A percentile compares a stretch with the other conserved stretches of the same genome.
These are phyloP conservation scores for Castor canadensis DNA, from an alignment of 2,113 vertebrate species.

Conservation along the genomic window DNA sequence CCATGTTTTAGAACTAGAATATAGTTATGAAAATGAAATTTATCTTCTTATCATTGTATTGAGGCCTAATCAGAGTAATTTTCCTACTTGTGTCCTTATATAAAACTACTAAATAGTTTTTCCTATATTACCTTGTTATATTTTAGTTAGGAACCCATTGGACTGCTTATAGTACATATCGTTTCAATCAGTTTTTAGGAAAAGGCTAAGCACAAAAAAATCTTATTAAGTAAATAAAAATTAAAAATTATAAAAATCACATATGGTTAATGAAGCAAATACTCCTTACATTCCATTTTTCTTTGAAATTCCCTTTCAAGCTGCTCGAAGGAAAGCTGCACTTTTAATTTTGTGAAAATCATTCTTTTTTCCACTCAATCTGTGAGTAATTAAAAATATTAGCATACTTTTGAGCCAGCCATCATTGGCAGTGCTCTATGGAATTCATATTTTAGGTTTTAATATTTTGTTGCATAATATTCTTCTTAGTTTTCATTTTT, in stretches of 20 bases:
- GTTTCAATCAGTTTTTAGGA: not conserved
- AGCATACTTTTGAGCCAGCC: not conserved
- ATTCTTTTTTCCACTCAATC: not conserved
- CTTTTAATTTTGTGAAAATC: not conserved
- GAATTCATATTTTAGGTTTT: conserved; percentile 37
- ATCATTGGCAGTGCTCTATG: not conserved
- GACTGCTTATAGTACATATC: not conserved
- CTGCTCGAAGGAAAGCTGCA: not conserved
- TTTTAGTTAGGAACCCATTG: not conserved
- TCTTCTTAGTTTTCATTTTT: not conserved
- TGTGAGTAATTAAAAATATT: not conserved
- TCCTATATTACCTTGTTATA: not conserved
- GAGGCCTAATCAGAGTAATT: not conserved
- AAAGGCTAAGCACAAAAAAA: not conserved
- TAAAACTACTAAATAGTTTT: not conserved
- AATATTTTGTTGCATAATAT: not conserved
- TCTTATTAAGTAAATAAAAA: not conserved
- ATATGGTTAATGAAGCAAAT: not conserved
- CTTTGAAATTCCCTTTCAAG: not conserved
- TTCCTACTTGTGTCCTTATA: not conserved
- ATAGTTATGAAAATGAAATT: not conserved
- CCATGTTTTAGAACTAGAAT: not conserved
- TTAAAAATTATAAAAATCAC: not conserved
- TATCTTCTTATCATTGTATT: not conserved
- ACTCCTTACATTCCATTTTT: not conserved